Evolutionary conservation across 2,113 vertebrate species (phyloP).

Genomic region (Aythya baeri): DNA sequence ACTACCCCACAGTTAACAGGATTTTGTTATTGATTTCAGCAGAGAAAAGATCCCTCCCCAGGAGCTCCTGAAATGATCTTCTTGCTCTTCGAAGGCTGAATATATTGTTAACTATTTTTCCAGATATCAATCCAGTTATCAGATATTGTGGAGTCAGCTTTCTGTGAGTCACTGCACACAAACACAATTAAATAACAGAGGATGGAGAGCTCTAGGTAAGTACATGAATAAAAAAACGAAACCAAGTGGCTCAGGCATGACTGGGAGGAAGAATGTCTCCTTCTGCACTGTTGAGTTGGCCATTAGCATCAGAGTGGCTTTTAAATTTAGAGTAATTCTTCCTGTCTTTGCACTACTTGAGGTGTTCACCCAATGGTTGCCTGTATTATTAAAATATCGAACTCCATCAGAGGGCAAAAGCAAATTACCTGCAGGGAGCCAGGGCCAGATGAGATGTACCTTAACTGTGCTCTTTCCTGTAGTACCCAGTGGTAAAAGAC

Average conservation of each 20-base stretch:
- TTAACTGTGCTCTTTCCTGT: conserved; percentile 40
- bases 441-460: conserved; percentile 49
- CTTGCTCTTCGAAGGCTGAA: neutral
- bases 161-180: neutral
- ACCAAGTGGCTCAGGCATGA: neutral
- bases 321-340: conserved; percentile 52
- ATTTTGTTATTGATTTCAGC: neutral
- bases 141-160: too few relatives aligned
- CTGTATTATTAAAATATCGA: conserved; percentile 64
- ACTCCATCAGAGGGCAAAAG: conserved; percentile 59
- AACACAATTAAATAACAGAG: neutral
- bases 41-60: neutral
- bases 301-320: conserved; percentile 43
- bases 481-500: conserved; percentile 29
- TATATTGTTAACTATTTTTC: neutral
- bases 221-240: neutral
- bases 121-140: neutral
- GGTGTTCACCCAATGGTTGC: conserved; percentile 53
- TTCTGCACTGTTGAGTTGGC: conserved; percentile 8
- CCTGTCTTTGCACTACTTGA: neutral
- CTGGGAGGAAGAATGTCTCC: conserved; percentile 34
- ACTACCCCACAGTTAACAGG: neutral
- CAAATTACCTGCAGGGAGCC: conserved; percentile 66
- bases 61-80: neutral
- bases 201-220: neutral